Evolutionary conservation across 2,888 invertebrate genomes (phyloP).

Genomic region (Eugnorisma glareosa): DNA sequence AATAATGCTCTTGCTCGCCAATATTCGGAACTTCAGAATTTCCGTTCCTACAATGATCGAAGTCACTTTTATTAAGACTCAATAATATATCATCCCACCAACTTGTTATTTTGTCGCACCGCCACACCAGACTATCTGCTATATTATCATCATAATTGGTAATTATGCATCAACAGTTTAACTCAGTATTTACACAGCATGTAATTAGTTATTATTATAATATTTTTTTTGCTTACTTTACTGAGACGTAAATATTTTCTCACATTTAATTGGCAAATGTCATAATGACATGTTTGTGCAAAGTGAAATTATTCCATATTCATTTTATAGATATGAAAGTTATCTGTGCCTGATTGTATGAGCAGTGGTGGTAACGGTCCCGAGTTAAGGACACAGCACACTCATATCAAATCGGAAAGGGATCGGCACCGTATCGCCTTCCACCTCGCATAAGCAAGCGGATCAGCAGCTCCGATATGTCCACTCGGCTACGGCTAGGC

Average conservation of each 20-base stretch:
- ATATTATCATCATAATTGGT: conserved; percentile 39
- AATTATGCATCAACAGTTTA: conserved; percentile 39
- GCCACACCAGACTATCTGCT: conserved; percentile 11
- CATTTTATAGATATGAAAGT: neutral
- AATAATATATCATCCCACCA: neutral
- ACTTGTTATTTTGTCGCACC: conserved; percentile 16
- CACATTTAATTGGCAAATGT: neutral
- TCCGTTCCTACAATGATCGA: neutral
- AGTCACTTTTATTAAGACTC: conserved; percentile 8
- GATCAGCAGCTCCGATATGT: no score
- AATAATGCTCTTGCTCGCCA: neutral
- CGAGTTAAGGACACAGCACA: no score
- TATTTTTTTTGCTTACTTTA: neutral
- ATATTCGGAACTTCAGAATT: no score
- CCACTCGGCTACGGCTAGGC: no score
- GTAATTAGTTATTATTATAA: conserved; percentile 9
- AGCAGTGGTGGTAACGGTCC: no score
- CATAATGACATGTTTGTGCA: neutral
- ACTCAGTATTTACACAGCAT: neutral
- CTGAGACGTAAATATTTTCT: conserved; percentile 2
- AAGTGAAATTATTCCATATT: neutral
- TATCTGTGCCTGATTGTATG: neutral
- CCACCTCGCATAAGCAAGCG: no score
- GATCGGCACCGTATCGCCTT: no score
- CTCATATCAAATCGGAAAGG: no score